Percentiles rank a stretch among this genome's conserved stretches.
Conservation (phyloP, 2,888 invertebrate genomes). For the Drosophila ochracea region DNA sequence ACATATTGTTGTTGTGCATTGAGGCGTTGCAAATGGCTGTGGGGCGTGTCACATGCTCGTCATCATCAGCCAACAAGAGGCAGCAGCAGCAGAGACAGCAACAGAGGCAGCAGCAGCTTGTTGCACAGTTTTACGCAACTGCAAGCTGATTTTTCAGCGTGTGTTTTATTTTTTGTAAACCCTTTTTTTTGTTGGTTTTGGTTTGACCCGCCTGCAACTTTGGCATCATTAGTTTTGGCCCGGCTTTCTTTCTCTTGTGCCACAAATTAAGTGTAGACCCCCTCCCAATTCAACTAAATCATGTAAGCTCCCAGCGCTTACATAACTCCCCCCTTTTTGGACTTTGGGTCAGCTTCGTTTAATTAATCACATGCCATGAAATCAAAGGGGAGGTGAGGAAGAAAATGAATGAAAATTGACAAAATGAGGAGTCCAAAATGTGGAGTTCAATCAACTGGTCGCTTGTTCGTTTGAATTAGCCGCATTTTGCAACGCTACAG, state of each 20-base stretch:
- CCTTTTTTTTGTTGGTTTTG: conserved; percentile 13
- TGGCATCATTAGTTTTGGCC: conserved; percentile 64
- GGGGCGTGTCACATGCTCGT: conserved; percentile 79
- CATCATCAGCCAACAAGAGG: conserved; percentile 46
- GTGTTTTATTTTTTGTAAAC: conserved; percentile 16
- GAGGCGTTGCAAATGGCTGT: conserved; percentile 75
- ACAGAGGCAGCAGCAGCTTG: conserved; percentile 50
- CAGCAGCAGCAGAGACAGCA: conserved; percentile 4
- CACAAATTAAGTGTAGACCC: conserved; percentile 24
- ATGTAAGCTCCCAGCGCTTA: conserved; percentile 61
- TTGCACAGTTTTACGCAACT: conserved; percentile 70
- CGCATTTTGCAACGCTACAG: conserved; percentile 63
- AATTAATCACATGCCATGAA: conserved; percentile 67
- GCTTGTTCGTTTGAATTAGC: conserved; percentile 39
- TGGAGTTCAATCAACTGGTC: conserved; percentile 69
- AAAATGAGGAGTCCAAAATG: conserved; percentile 31
- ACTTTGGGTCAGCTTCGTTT: conserved; percentile 68
- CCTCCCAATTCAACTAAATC: conserved; percentile 51
- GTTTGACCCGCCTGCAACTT: conserved; percentile 48
- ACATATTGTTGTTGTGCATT: conserved; percentile 69
- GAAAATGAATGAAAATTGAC: conserved; percentile 42
- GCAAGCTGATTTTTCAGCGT: conserved; percentile 36
- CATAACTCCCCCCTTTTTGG: conserved; percentile 44
- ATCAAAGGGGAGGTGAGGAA: conserved; percentile 20
- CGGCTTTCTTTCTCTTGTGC: conserved; percentile 74